Evolutionary conservation across 2,888 invertebrate genomes (phyloP), one percentile per base, ranked within the genome.

Genomic region (Hyposoter dolosus): DNA sequence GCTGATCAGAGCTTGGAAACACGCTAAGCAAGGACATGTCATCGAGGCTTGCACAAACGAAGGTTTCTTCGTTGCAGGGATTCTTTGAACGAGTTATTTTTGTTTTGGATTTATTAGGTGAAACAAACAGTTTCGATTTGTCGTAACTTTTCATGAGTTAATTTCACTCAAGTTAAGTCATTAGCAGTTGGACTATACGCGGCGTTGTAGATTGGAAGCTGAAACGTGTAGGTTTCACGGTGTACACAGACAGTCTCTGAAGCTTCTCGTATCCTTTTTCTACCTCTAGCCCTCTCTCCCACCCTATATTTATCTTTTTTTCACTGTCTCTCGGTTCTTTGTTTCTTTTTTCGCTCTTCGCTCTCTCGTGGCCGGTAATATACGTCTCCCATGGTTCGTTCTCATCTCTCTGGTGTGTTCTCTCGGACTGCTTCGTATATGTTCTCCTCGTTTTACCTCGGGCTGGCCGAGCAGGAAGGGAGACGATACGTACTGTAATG

Each of bases 321-420:
- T 47, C 50, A 15, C 43, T 45, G 35, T 65, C 23, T 74, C 40
- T 71, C 23, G 17, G 63, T 47, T 19, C 40, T 72, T 35, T 65
- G 40, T 17, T 17, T 17, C 63, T 63, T 43, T 63, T 56, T 47
- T 43, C 47, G 56, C 23, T 43, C 32, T 47, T 32, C 19, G 45
- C 45, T 19, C 72, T 56, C 72, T 76, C 56, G 23, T 72, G 53
- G 66, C 45, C 28, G 45, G 75, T 74, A 66, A 78, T 78, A 78
- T 78, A 83, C 78, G 40, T 83, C 74, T 83, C 56, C 40, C 56
- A 66, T 45, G 65, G 50, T 80, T 80, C 72, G 80, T 80, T 72
- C 66, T 78, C 74, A 23, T 75, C 83, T 50, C 71, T 68, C 43
- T 28, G 43, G 15, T 65, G 71, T 53, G 45, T 71, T 76, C 56